These are phyloP conservation scores for Drosophila mercatorum DNA, from an alignment of 2,888 invertebrate genomes.

Conservation along the genomic window DNA sequence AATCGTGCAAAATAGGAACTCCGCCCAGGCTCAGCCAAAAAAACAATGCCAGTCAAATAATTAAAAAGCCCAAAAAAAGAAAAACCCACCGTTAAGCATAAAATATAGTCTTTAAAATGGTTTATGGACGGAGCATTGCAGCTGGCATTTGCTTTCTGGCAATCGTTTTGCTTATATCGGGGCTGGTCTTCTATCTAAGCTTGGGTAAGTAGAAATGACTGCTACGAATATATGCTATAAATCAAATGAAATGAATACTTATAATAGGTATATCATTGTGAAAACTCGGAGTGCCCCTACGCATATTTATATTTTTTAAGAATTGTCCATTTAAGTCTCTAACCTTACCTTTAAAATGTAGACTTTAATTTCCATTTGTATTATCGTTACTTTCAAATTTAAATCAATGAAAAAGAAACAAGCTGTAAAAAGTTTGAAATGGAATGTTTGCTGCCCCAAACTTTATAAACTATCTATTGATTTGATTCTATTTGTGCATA, in stretches of 20 bases:
- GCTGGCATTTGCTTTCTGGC: conserved; percentile 82
- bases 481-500: not conserved
- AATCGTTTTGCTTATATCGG: conserved; percentile 80
- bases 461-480: conserved; percentile 1
- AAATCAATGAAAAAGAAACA: not conserved
- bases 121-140: conserved; percentile 83
- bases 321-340: not conserved
- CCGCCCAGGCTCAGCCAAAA: conserved; percentile 51
- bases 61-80: conserved; percentile 42
- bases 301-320: not conserved
- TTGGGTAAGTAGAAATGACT: conserved; percentile 77
- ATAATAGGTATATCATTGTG: too few species aligned
- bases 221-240: too few species aligned
- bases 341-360: not conserved
- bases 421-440: not conserved
- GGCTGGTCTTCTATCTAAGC: conserved; percentile 83
- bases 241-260: too few species aligned
- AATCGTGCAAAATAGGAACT: conserved; percentile 52
- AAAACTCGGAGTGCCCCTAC: too few species aligned
- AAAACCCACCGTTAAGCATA: conserved; percentile 45
- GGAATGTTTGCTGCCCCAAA: not conserved
- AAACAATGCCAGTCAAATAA: conserved; percentile 52
- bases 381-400: not conserved
- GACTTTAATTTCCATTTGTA: not conserved
- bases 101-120: conserved; percentile 65